These are phyloP conservation scores for Tachysurus vachellii DNA, from an alignment of 2,113 vertebrate genomes.

Conservation along the genomic window DNA sequence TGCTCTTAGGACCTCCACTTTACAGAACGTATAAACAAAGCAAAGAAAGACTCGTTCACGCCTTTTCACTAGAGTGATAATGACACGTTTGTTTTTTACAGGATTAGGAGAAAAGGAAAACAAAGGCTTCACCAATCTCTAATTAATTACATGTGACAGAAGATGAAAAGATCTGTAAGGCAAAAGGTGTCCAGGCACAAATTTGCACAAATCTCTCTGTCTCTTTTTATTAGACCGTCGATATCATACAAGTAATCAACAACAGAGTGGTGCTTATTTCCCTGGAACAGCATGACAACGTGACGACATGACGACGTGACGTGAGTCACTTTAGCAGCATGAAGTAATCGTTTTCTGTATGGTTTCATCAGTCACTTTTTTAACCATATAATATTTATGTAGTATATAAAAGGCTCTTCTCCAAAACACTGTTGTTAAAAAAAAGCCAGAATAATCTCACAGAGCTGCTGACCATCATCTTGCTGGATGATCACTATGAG, in stretches of 20 bases:
- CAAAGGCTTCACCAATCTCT: neutral
- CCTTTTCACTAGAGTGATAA: constrained; percentile 3
- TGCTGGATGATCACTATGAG: no score
- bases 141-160: constrained; percentile 18
- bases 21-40: neutral
- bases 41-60: neutral
- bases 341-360: no score
- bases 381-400: no score
- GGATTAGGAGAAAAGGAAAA: constrained; percentile 1
- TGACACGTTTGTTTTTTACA: constrained; percentile 11
- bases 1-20: neutral
- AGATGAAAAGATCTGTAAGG: neutral
- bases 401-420: no score
- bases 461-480: no score
- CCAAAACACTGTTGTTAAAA: no score
- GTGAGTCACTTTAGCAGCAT: no score
- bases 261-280: neutral
- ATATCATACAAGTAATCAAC: neutral
- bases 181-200: neutral
- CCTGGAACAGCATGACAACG: no score
- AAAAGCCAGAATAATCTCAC: no score
- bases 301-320: no score
- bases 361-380: no score
- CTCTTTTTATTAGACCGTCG: neutral
- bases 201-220: neutral